Conservation (phyloP, 2,888 invertebrate genomes). For the Stomorhina lunata region DNA sequence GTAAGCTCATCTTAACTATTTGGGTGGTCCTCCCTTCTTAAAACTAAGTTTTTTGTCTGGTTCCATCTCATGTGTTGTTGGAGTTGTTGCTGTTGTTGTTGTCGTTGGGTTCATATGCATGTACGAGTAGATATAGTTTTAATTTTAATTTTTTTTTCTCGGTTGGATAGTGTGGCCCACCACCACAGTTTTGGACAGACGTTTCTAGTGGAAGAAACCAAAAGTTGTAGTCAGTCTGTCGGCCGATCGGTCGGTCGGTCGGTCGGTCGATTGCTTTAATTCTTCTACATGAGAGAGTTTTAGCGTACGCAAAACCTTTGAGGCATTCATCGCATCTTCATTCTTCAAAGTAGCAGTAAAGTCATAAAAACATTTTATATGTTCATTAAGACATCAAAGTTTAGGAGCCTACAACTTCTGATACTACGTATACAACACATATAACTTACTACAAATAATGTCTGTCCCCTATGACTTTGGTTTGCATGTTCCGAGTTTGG, state of each 20-base stretch:
- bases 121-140: no score
- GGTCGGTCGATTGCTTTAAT: slow-evolving; percentile 19
- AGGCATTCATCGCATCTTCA: slow-evolving; percentile 37
- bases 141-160: no score
- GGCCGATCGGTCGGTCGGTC: slow-evolving; percentile 4
- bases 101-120: slow-evolving; percentile 43
- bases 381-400: slow-evolving; percentile 66
- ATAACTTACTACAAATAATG: no score
- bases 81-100: slow-evolving; percentile 45
- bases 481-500: slow-evolving; percentile 15
- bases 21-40: slow-evolving; percentile 65
- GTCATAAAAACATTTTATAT: slow-evolving; percentile 65
- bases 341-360: slow-evolving; percentile 60
- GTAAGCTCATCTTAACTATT: slow-evolving; percentile 62
- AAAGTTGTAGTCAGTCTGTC: slow-evolving; percentile 24
- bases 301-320: slow-evolving; percentile 60
- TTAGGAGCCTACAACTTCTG: slow-evolving; percentile 49
- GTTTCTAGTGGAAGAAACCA: neutral
- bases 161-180: slow-evolving; percentile 68
- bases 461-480: neutral
- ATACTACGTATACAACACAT: slow-evolving; percentile 1
- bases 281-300: slow-evolving; percentile 54
- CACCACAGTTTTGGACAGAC: slow-evolving; percentile 45
- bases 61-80: slow-evolving; percentile 38
- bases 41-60: slow-evolving; percentile 19